These are phyloP conservation scores for Paraplagusia blochii DNA, from an alignment of 2,113 vertebrate genomes.

Conservation along the genomic window DNA sequence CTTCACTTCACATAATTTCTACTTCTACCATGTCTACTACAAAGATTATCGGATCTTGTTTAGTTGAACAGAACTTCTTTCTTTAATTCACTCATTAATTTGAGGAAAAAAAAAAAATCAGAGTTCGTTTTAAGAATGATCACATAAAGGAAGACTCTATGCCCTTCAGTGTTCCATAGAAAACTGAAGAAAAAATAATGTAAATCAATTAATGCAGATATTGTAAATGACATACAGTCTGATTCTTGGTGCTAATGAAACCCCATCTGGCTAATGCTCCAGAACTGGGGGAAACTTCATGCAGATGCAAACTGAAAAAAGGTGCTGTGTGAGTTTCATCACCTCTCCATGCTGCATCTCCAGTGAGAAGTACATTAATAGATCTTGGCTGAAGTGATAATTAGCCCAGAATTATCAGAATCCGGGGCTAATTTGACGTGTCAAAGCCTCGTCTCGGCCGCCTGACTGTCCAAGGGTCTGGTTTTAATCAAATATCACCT, in stretches of 20 bases:
- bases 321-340: slow-evolving; percentile 39
- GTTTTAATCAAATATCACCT: slow-evolving; percentile 36
- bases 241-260: slow-evolving; percentile 47
- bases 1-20: no score
- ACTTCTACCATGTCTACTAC: no score
- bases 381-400: slow-evolving; percentile 59
- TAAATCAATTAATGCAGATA: not conserved
- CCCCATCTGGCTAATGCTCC: not conserved
- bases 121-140: no score
- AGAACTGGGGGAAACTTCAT: slow-evolving; percentile 25
- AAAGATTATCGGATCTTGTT: no score
- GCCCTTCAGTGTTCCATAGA: not conserved
- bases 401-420: slow-evolving; percentile 40
- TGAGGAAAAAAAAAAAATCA: no score
- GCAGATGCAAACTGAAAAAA: slow-evolving; percentile 35
- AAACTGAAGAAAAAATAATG: no score
- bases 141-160: no score
- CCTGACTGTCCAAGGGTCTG: slow-evolving; percentile 42
- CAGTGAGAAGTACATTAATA: slow-evolving; percentile 29
- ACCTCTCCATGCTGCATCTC: slow-evolving; percentile 43
- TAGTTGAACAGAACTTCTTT: no score
- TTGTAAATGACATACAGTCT: slow-evolving; percentile 3
- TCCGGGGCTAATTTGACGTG: slow-evolving; percentile 20
- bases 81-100: no score
- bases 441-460: slow-evolving; percentile 30